These are phyloP conservation scores for Salvelinus namaycush DNA, from an alignment of 2,113 vertebrate species.

Conservation along the genomic window DNA sequence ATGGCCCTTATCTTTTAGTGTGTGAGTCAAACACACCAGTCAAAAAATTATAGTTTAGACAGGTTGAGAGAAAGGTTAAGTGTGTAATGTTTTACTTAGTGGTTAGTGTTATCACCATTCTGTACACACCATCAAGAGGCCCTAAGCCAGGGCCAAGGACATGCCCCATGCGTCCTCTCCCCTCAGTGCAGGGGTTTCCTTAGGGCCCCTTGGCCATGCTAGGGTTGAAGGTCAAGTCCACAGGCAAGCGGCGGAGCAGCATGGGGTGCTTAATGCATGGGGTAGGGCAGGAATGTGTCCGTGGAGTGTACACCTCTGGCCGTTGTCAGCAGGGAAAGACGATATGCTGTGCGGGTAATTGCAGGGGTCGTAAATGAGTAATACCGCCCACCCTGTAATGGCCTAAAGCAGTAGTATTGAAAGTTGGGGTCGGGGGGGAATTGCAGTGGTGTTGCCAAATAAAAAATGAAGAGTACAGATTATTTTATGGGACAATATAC, in stretches of 20 bases:
- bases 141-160: neutral
- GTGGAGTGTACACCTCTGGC: too few species aligned
- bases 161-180: neutral
- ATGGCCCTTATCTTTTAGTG: neutral
- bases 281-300: too few species aligned
- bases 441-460: too few species aligned
- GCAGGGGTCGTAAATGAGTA: too few species aligned
- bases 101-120: neutral
- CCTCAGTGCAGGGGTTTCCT: neutral
- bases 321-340: too few species aligned
- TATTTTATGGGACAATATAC: too few species aligned
- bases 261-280: too few species aligned
- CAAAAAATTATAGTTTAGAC: neutral
- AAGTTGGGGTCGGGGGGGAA: too few species aligned
- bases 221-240: conserved; percentile 43
- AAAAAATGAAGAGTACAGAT: too few species aligned
- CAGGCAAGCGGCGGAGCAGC: neutral
- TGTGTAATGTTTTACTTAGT: neutral
- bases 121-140: neutral
- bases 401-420: too few species aligned
- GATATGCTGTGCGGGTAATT: too few species aligned
- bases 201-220: neutral
- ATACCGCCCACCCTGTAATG: too few species aligned
- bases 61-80: neutral
- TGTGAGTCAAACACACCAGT: neutral